Evolutionary conservation across 2,888 invertebrate genomes (phyloP).

Genomic region (Cephus pygmeus): DNA sequence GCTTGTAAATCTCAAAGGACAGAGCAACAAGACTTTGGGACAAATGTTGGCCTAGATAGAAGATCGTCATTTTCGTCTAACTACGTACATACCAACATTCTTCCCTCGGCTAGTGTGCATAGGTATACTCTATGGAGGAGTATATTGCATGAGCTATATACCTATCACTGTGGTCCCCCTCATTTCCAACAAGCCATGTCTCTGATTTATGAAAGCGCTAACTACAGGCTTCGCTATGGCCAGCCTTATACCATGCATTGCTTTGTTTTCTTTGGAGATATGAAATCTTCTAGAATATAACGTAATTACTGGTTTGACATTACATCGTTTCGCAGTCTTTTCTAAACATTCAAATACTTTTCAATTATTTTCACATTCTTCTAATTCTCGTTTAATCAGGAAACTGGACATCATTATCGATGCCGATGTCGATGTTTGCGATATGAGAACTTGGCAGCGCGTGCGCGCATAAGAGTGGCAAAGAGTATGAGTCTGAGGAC

Average conservation of each 20-base stretch:
- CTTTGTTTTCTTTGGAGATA: neutral
- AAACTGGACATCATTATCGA: slow-evolving; percentile 44
- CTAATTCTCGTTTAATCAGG: neutral
- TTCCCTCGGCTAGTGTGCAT: neutral
- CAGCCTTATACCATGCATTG: neutral
- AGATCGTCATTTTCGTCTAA: neutral
- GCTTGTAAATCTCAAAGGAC: neutral
- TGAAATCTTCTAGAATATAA: neutral
- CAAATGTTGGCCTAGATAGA: neutral
- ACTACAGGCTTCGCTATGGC: neutral
- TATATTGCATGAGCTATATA: neutral
- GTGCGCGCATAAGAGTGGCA: neutral
- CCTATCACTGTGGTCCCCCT: neutral
- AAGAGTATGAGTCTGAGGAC: slow-evolving; percentile 16
- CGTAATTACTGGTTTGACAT: neutral
- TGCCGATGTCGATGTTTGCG: slow-evolving; percentile 8
- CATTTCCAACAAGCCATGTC: neutral
- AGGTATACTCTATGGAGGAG: neutral
- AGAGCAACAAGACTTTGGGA: neutral
- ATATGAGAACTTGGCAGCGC: neutral
- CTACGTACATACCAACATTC: neutral
- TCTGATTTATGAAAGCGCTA: slow-evolving; percentile 3
- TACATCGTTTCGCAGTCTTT: neutral
- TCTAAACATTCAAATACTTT: neutral
- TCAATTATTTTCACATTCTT: neutral